Evolutionary conservation across 2,888 invertebrate species (phyloP), one percentile per base, ranked within the genome.

Genomic region (Drosophila sordidula): DNA sequence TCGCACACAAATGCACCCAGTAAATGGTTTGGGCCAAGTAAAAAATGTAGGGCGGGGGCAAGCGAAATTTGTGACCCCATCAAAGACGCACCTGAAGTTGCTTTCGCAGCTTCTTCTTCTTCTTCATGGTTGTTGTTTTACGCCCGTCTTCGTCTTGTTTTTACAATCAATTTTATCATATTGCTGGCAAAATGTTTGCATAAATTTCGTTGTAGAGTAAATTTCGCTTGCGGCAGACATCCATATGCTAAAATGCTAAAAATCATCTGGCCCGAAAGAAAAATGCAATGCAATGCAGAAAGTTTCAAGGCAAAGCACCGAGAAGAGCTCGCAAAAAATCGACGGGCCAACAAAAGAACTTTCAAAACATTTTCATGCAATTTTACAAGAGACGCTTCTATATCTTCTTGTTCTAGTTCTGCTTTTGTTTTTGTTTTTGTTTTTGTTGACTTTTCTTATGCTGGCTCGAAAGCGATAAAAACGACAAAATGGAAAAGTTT

Each of bases 141-240:
- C 14, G 18, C 12, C 4, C 14, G 22, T 39, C 14, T 51, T 34
- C 14, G 16, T 38, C 54, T 64, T 80, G 55, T 80, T 80, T 70
- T 71, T 58, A 64, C 85, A 82, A 78, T 81, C 86, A 85, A 82
- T 82, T 87, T 78, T 67, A 82, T 82, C 82, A 87, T 80, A 80
- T 85, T 80, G 80, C 75, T 63, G 57, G 73, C 46, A 65, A 83
- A 83, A 80, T 83, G 84, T 86, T 83, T 86, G 80, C 83, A 80
- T 80, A 80, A 75, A 83, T 76, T 78, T 69, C 50, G 18, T 47
- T 47, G 47, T 47, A 47, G 54, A 34, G 68, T 61, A 80, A 62
- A 61, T 65, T 65, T 59, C 50, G 80, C 85, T 70, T 62, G 74
- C 65, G 69, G 79, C 82, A 63, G 54, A 68, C 58, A 51, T 65